These are phyloP conservation scores for Mellivora capensis DNA, from an alignment of 2,113 vertebrate genomes.

Conservation along the genomic window DNA sequence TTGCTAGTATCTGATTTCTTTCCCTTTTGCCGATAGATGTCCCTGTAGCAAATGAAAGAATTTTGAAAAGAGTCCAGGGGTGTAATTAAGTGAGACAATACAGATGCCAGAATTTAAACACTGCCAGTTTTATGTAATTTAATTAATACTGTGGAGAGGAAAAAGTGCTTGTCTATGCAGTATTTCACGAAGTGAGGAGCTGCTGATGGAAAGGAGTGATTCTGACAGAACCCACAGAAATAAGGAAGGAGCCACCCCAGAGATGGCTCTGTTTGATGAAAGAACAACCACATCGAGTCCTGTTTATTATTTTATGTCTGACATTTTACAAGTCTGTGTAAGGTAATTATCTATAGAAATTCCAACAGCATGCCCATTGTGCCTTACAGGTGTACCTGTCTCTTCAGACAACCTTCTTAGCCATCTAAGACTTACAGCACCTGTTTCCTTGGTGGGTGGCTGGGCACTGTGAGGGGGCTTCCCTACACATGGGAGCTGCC, in stretches of 20 bases:
- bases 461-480: background rate
- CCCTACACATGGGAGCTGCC: background rate
- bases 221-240: conserved; percentile 63
- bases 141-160: conserved; percentile 65
- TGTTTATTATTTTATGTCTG: conserved; percentile 72
- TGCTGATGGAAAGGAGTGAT: conserved; percentile 51
- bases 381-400: conserved; percentile 58
- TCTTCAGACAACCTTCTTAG: conserved; percentile 59
- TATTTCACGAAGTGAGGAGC: conserved; percentile 54
- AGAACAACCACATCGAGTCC: conserved; percentile 41
- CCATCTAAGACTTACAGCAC: background rate
- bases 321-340: conserved; percentile 64
- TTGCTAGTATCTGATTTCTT: background rate
- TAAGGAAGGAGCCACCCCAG: background rate
- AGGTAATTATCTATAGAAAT: conserved; percentile 67
- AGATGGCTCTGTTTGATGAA: conserved; percentile 61
- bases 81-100: conserved; percentile 55
- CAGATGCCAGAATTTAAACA: conserved; percentile 51
- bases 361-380: conserved; percentile 39
- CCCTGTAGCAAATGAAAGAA: background rate
- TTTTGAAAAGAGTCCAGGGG: conserved; percentile 59
- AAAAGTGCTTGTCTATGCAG: conserved; percentile 52
- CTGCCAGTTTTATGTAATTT: conserved; percentile 67
- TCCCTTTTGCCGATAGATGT: background rate
- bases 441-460: conserved; percentile 17